Conservation (phyloP, 2,797 vertebrate species). For the Sebastiscus albofasciatus region DNA sequence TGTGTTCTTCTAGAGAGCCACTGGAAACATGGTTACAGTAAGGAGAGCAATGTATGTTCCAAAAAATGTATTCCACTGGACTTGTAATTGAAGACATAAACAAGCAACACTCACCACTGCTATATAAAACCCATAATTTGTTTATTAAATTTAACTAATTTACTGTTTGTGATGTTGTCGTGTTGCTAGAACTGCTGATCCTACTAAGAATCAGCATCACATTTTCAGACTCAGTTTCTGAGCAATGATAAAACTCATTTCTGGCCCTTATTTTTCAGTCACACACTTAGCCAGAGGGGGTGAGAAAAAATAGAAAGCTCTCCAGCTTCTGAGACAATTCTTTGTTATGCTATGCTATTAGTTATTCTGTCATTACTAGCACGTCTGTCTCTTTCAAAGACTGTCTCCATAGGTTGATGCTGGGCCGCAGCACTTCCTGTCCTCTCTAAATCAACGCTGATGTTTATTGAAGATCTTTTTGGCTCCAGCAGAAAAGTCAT, state of each 20-base stretch:
- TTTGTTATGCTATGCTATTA: slow-evolving; percentile 13
- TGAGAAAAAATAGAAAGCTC: background rate
- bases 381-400: slow-evolving; percentile 22
- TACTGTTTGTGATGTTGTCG: background rate
- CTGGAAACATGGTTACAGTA: background rate
- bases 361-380: slow-evolving; percentile 10
- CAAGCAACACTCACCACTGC: background rate
- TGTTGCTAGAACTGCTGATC: background rate
- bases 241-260: background rate
- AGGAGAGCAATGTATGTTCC: background rate
- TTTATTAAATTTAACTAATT: background rate
- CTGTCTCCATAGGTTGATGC: slow-evolving; percentile 5
- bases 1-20: too few relatives aligned
- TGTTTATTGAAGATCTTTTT: slow-evolving; percentile 68
- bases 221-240: background rate
- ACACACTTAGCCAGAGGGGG: background rate
- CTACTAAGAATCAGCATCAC: background rate
- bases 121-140: background rate
- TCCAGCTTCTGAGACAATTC: slow-evolving; percentile 9
- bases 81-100: background rate
- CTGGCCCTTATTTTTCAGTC: background rate
- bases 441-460: slow-evolving; percentile 48
- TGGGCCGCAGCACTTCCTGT: slow-evolving; percentile 36
- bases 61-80: background rate
- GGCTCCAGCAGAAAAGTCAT: slow-evolving; percentile 61